Conservation (phyloP, 2,113 vertebrate genomes). For the Melanerpes formicivorus region DNA sequence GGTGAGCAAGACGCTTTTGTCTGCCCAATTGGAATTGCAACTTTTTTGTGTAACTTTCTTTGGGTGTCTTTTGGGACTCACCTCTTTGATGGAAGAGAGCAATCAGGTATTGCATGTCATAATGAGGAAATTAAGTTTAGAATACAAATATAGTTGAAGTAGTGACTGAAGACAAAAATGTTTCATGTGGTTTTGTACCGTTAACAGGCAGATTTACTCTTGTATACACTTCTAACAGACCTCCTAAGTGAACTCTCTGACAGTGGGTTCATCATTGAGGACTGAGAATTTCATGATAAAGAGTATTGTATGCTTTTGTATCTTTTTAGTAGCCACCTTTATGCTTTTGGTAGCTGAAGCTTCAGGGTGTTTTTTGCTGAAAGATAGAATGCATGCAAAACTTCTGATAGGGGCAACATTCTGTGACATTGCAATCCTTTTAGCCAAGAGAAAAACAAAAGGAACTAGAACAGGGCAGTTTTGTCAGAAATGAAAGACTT, state of each 20-base stretch:
- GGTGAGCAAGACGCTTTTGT: not conserved
- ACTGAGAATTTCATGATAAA: not conserved
- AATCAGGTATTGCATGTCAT: not conserved
- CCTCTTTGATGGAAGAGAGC: not conserved
- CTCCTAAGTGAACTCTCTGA: not conserved
- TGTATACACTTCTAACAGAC: accelerated
- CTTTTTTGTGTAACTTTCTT: not conserved
- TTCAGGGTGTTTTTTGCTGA: not conserved
- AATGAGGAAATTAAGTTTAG: not conserved
- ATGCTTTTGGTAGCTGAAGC: not conserved
- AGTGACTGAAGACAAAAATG: not conserved
- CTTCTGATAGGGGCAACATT: not conserved
- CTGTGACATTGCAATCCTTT: not conserved
- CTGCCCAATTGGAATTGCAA: not conserved
- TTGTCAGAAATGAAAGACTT: not conserved
- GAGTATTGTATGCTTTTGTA: not conserved
- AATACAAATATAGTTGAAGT: not conserved
- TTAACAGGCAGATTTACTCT: not conserved
- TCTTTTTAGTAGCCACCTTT: not conserved
- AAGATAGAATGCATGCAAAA: not conserved
- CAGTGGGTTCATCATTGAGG: not conserved
- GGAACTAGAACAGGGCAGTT: not conserved
- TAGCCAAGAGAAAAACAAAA: not conserved
- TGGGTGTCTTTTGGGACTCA: not conserved
- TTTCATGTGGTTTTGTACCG: not conserved